Base-by-base conservation (phyloP, 2,113 vertebrate species). In the Saccopteryx leptura region DNA sequence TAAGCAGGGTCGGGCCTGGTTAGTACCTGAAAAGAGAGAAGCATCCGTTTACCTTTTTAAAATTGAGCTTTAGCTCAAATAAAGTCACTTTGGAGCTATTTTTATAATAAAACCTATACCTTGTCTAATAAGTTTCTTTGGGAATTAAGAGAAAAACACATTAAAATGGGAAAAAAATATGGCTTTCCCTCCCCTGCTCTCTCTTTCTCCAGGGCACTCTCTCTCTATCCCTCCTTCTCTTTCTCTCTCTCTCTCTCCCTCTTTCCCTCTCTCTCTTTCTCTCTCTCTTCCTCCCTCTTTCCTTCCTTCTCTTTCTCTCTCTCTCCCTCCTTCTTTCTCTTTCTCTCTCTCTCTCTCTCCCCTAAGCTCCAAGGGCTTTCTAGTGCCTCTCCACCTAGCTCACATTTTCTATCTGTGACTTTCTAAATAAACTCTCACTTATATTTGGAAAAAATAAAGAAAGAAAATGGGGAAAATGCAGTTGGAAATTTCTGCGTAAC, bases 111-210 rank as follows among this genome's bases (percentile, higher is more conserved):
- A 96, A 88, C 24, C 12, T 85, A 2, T 12, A 93, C 14, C 81
- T 88, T 93, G 48, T 83, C 46, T 93, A 95, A 95, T 83, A 94
- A 95, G 93, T 75, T 91, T 79, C 68, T 75, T 74, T 83, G 74
- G 26, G 83, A 88, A 86, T 93, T 66, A 78, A 74, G 28, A 89
- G 11, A 54, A 88, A 94, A 90, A 66, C 11, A 95, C 18, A 86
- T 9, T 93, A 46, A 85, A 63, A 89, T 66, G 33, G 13, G 39
- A 39, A 19, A 65, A 81, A 84, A 69, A 33, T 69, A 8, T 26
- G 28, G 17, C 18, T 39, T 39, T 7, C 66, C 18, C 17, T 19
- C 56, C 13, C 23, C 24, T 24, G 21, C 60, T 61, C 60, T 23
- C 60, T 61, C 56, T 58, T 15, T 58, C 56, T 58, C 60, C 24